Evolutionary conservation across 2,888 invertebrate genomes (phyloP).

Genomic region (Agrochola lychnidis): DNA sequence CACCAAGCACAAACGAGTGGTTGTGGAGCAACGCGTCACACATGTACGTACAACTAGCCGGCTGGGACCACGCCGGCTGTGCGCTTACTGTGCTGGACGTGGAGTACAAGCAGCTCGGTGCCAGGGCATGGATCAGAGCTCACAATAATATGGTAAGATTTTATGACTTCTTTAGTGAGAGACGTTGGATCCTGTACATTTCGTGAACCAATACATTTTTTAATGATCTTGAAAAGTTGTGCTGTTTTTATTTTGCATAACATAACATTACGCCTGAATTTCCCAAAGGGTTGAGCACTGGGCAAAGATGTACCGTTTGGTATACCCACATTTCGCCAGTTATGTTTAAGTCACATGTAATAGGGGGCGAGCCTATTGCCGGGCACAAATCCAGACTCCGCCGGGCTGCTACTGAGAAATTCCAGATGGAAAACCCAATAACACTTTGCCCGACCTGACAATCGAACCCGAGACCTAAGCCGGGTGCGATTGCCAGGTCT

Average conservation of each 20-base stretch:
- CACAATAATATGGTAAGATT: constrained; percentile 78
- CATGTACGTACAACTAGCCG: constrained; percentile 94
- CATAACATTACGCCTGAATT: not conserved
- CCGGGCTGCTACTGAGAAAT: not conserved
- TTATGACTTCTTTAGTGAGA: not conserved
- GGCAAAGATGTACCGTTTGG: not conserved
- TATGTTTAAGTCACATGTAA: not conserved
- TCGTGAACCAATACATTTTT: not conserved
- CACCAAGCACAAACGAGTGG: constrained; percentile 94
- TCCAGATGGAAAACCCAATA: not conserved
- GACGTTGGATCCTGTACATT: not conserved
- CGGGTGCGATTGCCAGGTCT: too few relatives aligned
- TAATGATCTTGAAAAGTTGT: not conserved
- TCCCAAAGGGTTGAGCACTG: not conserved
- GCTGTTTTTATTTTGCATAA: not conserved
- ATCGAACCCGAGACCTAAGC: not conserved
- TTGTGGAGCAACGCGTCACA: constrained; percentile 95
- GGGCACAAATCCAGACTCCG: not conserved
- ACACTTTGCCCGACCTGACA: not conserved
- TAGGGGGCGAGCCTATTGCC: not conserved
- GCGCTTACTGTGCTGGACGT: constrained; percentile 94
- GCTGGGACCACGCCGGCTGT: constrained; percentile 97
- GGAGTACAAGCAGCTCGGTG: constrained; percentile 91
- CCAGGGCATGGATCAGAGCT: constrained; percentile 83
- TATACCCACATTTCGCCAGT: not conserved